Percentiles rank a stretch among this genome's conserved stretches.
These are phyloP conservation scores for Ceuthmochares aereus DNA, from an alignment of 2,113 vertebrate genomes.

Conservation along the genomic window DNA sequence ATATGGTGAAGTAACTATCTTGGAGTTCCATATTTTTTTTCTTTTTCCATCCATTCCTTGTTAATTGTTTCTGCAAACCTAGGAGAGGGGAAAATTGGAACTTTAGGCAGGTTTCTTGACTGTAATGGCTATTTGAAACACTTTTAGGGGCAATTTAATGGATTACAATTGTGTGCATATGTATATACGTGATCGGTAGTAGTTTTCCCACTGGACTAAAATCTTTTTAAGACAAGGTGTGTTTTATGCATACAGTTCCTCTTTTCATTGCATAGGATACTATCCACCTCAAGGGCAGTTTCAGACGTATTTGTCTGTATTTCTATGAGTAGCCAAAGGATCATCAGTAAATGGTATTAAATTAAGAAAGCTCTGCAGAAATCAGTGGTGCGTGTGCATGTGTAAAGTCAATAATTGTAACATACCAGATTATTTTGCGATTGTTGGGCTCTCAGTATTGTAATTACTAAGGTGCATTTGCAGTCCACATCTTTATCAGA, in stretches of 20 bases:
- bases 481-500: neutral
- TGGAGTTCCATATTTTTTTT: neutral
- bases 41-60: neutral
- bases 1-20: neutral
- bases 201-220: neutral
- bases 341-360: neutral
- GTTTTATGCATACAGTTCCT: neutral
- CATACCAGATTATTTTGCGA: neutral
- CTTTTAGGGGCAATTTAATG: neutral
- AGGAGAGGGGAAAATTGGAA: neutral
- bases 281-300: neutral
- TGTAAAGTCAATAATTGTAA: neutral
- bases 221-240: neutral
- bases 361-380: conserved; percentile 9
- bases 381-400: neutral
- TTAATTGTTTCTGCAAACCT: neutral
- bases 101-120: neutral
- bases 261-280: neutral
- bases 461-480: neutral
- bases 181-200: neutral
- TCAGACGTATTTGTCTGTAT: neutral
- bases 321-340: conserved; percentile 33
- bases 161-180: neutral
- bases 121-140: neutral
- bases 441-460: neutral